Percentiles rank a stretch among this genome's conserved stretches.
Conservation (phyloP, 2,797 vertebrate species). For the Lagorchestes hirsutus region DNA sequence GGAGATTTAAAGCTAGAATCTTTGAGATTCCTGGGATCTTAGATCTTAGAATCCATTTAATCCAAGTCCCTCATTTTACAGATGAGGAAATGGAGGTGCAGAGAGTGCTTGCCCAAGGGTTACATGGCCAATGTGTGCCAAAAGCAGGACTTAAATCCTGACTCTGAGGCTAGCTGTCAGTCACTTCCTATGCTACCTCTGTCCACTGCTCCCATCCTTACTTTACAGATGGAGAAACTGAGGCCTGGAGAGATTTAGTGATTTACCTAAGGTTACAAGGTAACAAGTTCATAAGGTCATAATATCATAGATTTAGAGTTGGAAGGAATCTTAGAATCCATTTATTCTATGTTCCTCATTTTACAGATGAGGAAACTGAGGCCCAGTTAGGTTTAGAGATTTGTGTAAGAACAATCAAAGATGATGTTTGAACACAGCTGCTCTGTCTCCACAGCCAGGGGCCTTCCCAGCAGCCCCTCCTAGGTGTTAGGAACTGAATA, state of each 20-base stretch:
- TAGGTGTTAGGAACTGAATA: neutral
- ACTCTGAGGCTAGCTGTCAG: neutral
- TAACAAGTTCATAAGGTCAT: neutral
- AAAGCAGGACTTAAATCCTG: neutral
- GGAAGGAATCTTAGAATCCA: neutral
- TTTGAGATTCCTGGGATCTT: neutral
- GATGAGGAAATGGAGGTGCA: neutral
- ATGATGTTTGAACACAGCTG: neutral
- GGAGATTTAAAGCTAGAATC: neutral
- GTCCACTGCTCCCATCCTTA: neutral
- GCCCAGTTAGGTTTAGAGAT: neutral
- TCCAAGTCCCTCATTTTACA: neutral
- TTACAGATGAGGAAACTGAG: neutral
- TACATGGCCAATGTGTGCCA: neutral
- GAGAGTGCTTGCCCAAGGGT: neutral
- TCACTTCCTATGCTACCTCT: neutral
- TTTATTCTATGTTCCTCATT: neutral
- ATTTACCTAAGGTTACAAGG: neutral
- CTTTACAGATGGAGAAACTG: neutral
- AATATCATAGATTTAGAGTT: neutral
- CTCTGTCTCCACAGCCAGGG: neutral
- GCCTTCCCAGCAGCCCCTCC: accelerated
- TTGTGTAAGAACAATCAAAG: neutral
- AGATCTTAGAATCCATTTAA: neutral
- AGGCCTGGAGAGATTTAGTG: neutral